Percentiles rank a stretch among this genome's conserved stretches.
Conservation (phyloP, 2,888 invertebrate genomes). For the Lithophane leautieri region DNA sequence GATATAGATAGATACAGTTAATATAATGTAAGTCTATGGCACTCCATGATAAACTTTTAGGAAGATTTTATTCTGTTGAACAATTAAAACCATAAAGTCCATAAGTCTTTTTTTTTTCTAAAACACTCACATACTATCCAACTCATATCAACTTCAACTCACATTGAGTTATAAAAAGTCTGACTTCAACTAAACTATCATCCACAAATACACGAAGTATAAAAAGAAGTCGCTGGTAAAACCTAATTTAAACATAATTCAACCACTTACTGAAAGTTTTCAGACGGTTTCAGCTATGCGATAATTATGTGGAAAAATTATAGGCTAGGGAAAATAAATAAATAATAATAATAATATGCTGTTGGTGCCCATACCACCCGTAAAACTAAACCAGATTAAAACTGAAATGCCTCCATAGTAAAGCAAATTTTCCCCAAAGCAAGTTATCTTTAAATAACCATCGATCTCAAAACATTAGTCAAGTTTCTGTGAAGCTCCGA, state of each 20-base stretch:
- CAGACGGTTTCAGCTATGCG: not conserved
- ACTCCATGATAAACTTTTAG: not conserved
- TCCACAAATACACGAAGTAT: not conserved
- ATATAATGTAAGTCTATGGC: not conserved
- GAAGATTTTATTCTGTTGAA: not conserved
- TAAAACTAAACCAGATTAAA: not conserved
- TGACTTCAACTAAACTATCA: not conserved
- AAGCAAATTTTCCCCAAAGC: too few relatives aligned
- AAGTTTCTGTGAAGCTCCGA: constrained; percentile 27
- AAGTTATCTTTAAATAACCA: not conserved
- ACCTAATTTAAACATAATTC: not conserved
- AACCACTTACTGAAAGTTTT: not conserved
- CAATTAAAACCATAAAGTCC: not conserved
- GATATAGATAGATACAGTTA: not conserved
- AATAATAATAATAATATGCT: not conserved
- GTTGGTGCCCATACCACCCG: not conserved
- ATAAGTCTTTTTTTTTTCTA: too few relatives aligned
- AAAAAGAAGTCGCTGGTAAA: not conserved
- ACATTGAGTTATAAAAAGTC: too few relatives aligned
- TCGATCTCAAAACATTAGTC: constrained; percentile 23
- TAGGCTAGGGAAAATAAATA: too few relatives aligned
- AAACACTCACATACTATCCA: too few relatives aligned
- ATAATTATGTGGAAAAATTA: not conserved
- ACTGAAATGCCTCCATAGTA: not conserved
- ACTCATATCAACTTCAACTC: too few relatives aligned